Conservation (phyloP, 2,113 vertebrate genomes). For the Rhynchopsitta pachyrhyncha region DNA sequence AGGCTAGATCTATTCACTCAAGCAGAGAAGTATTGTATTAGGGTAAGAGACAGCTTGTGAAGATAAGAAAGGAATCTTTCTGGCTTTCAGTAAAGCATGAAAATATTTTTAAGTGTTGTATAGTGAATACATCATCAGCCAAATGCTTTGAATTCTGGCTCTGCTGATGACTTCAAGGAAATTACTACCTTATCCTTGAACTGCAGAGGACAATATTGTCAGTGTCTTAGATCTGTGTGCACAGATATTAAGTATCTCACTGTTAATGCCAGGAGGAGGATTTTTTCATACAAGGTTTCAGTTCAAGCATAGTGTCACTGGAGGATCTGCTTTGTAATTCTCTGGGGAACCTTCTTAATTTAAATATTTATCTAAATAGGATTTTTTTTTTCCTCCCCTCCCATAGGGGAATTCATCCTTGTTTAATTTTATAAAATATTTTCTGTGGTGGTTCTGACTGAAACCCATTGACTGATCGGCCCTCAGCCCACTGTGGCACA, state of each 20-base stretch:
- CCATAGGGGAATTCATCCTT: not conserved
- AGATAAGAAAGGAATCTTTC: not conserved
- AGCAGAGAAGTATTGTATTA: not conserved
- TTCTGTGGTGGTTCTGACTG: not conserved
- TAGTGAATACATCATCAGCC: not conserved
- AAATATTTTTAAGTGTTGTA: not conserved
- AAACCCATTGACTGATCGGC: not conserved
- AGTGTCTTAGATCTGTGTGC: not conserved
- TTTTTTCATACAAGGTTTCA: not conserved
- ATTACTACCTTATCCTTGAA: not conserved
- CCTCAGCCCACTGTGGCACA: constrained; percentile 59
- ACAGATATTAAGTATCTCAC: not conserved
- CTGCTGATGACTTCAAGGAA: not conserved
- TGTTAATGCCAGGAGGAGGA: not conserved
- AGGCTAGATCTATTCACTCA: not conserved
- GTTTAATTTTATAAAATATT: not conserved
- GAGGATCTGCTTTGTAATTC: not conserved
- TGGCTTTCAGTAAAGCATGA: not conserved
- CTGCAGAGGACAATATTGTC: not conserved
- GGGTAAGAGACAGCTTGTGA: not conserved
- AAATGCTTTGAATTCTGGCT: not conserved
- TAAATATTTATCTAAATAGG: not conserved
- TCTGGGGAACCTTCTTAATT: not conserved
- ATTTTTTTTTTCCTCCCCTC: not conserved
- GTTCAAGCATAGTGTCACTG: not conserved